Base-by-base conservation (phyloP, 2,797 vertebrate genomes). In the Neoniphon sammara region DNA sequence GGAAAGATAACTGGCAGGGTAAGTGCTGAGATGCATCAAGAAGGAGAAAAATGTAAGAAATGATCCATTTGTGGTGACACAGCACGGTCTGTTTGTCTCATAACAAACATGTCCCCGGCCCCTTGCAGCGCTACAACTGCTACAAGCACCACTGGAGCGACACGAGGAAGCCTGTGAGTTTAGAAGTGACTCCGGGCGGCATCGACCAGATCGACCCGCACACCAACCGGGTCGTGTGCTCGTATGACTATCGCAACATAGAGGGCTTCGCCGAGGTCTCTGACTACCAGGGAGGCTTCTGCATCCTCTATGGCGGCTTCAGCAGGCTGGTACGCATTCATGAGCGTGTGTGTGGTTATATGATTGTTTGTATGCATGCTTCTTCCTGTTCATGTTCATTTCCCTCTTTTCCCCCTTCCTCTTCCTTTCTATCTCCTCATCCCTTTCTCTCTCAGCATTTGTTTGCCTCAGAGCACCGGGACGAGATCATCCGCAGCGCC, bases 121-220 rank as follows among this genome's bases (percentile, higher is more conserved):
- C 25, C 34, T n/a, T 15, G 11, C 90, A 99, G 98, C 96, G 97
- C 66, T 99, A 97, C 88, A 98, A 97, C 91, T 99, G 98, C 92
- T 98, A 94, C 85, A 99, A 99, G 86, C 98, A 99, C 88, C 98
- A 99, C 90, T 99, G 98, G 98, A 99, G 96, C 68, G 98, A 99
- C 81, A 83, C 92, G 0, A 93, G 97, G 74, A 97, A 94, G 90
- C 42, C 94, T 34, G 96, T 99, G 71, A 90, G 95, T 88, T 90
- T 99, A 86, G 98, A 99, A 93, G 97, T 99, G 84, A 99, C 98
- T 30, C 97, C 97, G 14, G 98, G 98, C 63, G 97, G 98, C 77
- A 96, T 99, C 87, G 98, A 99, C 92, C 98, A 99, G 85, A 98
- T 99, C 34, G 96, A 97, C 89, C 95, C 97, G 54, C 91, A 94